Evolutionary conservation across 2,113 vertebrate genomes (phyloP), one percentile per base, ranked within the genome.

Genomic region (Columba livia): DNA sequence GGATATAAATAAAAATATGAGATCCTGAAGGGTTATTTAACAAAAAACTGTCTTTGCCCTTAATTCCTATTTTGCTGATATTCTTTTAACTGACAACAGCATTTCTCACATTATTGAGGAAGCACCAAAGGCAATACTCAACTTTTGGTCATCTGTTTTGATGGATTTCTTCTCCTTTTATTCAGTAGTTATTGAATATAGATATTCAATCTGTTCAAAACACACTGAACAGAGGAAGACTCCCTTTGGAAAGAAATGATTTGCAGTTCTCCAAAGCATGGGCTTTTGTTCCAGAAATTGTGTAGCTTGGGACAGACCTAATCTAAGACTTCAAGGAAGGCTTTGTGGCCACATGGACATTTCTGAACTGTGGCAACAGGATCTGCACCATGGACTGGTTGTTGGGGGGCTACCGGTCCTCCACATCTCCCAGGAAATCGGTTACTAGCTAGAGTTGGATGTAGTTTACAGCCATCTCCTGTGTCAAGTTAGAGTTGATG

Each of bases 301-400:
- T 1, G 0, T 54, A 61, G 8, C 3, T 44, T 65, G 20, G 13
- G 18, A 31, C 1, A 44, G 20, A 61, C 32, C 20, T 8, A 2
- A 28, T 23, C 34, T 62, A 42, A 17, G 9, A 23, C 32, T 77
- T 75, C 12, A 65, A 65, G 64, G 21, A 53, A 81, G 9, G 6
- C 20, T 81, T 10, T 4, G 18, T 20, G 34, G 11, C 11, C 7
- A 28, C 0, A 0, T 28, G 6, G 24, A 6, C 2, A 69, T 67
- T 77, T 53, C 64, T 80, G 58, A 61, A 34, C 24, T 1, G 1
- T 65, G 5, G 5, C 29, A 44, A 6, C 2, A 38, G 20, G 29
- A 66, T n/a, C 28, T 70, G 6, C 7, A 47, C 28, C 19, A 25
- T 26, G 0, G 10, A 15, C 7, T 60, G 12, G 4, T 34, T 75